Conservation (phyloP, 2,888 invertebrate species). For the Brenthis ino region DNA sequence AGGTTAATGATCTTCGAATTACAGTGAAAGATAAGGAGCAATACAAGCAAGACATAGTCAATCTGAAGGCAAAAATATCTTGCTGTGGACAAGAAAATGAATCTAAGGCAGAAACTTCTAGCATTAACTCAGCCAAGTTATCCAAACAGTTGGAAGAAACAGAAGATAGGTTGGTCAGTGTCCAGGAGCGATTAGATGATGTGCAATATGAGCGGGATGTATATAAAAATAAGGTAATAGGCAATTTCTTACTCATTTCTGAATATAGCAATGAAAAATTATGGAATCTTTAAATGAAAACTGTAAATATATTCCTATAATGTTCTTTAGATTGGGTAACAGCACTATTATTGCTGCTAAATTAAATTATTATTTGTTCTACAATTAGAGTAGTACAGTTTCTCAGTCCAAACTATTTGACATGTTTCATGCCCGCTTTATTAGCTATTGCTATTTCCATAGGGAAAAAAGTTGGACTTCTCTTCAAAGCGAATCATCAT, state of each 20-base stretch:
- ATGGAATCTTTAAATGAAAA: too few species aligned
- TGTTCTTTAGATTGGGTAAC: too few species aligned
- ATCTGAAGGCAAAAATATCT: constrained; percentile 67
- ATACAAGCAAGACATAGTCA: constrained; percentile 64
- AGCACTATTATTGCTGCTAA: too few species aligned
- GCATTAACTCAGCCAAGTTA: constrained; percentile 48
- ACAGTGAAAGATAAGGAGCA: constrained; percentile 72
- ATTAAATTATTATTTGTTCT: too few species aligned
- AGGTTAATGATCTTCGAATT: constrained; percentile 29
- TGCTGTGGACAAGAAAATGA: constrained; percentile 61
- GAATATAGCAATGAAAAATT: too few species aligned
- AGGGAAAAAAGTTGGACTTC: too few species aligned
- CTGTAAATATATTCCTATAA: too few species aligned
- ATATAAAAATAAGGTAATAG: constrained; percentile 67
- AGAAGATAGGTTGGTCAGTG: constrained; percentile 76
- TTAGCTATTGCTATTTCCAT: too few species aligned
- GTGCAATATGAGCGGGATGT: constrained; percentile 76
- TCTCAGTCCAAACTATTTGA: too few species aligned
- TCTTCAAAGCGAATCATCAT: too few species aligned
- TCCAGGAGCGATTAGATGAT: constrained; percentile 78
- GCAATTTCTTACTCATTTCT: neutral
- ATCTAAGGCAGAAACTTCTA: constrained; percentile 44
- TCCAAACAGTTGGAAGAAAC: constrained; percentile 76
- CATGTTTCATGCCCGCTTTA: too few species aligned
- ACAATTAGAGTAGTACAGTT: too few species aligned